Evolutionary conservation across 1,140 invertebrate species (phyloP).

Genomic region (Pteromalus puparum): DNA sequence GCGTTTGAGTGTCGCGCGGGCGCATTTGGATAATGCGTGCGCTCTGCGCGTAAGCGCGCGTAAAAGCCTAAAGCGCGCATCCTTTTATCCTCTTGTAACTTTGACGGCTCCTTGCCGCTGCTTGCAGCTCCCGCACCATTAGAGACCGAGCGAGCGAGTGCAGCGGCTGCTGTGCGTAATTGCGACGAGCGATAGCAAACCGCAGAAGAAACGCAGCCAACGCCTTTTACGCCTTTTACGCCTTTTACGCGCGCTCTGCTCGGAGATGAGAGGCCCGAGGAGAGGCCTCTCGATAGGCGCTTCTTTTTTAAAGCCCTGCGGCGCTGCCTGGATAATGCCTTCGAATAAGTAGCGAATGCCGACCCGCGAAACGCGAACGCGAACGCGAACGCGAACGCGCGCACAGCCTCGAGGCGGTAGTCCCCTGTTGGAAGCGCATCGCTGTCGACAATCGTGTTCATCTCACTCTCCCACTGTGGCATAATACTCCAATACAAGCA

Average conservation of each 20-base stretch:
- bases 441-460: background rate
- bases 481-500: too few species aligned
- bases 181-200: background rate
- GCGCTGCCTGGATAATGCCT: too few species aligned
- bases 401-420: too few species aligned
- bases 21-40: constrained; percentile 34
- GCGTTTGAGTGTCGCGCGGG: background rate
- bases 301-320: too few species aligned
- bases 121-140: background rate
- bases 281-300: too few species aligned
- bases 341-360: too few species aligned
- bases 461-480: background rate
- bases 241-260: too few species aligned
- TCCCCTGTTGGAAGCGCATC: too few species aligned
- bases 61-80: constrained; percentile 71
- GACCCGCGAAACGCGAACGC: too few species aligned
- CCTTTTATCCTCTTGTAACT: constrained; percentile 75
- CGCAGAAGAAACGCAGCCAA: background rate
- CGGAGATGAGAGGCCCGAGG: too few species aligned
- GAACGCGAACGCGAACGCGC: too few species aligned
- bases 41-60: background rate
- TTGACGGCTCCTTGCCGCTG: constrained; percentile 52
- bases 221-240: too few species aligned
- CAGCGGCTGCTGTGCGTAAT: background rate
- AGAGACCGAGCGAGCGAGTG: background rate